phyloP scores from a whole-genome alignment of 2,797 vertebrate species.

The Gymnopithys bicolor region DNA sequence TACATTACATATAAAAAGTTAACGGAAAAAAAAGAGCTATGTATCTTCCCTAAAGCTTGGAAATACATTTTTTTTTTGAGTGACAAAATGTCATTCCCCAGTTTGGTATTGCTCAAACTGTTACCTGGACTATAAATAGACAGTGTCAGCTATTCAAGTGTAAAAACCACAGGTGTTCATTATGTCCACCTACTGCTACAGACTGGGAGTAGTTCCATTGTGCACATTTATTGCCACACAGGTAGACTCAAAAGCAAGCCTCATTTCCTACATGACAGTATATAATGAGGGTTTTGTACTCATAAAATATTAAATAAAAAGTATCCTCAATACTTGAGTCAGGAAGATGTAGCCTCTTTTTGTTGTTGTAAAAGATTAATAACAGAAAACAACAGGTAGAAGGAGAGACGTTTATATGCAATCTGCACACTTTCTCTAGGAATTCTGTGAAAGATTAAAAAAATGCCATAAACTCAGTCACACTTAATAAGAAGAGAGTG shows the following conservation, averaged over 20 bases:
- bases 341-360: neutral
- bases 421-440: neutral
- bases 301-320: neutral
- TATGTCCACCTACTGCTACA: neutral
- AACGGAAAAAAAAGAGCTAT: accelerated
- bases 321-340: neutral
- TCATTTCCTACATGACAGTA: neutral
- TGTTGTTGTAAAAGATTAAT: neutral
- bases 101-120: neutral
- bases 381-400: neutral
- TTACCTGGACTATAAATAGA: neutral
- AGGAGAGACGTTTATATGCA: neutral
- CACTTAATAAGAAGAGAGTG: neutral
- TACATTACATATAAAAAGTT: neutral
- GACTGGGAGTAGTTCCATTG: neutral
- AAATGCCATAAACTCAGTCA: neutral
- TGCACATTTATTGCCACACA: neutral
- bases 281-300: neutral
- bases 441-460: neutral
- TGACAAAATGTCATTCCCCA: neutral
- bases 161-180: neutral
- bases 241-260: neutral
- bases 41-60: neutral
- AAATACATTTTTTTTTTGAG: neutral
- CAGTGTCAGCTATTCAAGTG: neutral